A percentile compares a stretch with the other conserved stretches of the same genome.
Conservation (phyloP, 2,888 invertebrate genomes). For the Phytoseiulus persimilis region DNA sequence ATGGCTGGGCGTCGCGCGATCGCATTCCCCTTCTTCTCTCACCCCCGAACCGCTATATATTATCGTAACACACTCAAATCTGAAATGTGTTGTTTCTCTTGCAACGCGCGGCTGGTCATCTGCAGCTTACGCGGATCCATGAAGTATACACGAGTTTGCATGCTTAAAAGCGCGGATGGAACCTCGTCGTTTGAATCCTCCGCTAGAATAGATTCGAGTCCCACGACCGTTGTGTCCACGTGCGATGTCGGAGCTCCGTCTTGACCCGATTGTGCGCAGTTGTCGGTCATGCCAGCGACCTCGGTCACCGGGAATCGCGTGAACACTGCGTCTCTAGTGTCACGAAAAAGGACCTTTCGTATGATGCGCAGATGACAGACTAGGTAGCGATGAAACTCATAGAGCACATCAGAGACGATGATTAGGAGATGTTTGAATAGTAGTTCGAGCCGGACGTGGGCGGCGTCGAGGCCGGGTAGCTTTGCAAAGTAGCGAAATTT, state of each 20-base stretch:
- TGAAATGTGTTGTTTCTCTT: neutral
- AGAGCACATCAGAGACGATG: neutral
- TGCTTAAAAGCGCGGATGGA: neutral
- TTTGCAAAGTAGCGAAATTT: conserved; percentile 31
- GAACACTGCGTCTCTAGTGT: neutral
- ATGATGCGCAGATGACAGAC: neutral
- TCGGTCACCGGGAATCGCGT: neutral
- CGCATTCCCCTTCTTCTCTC: no score
- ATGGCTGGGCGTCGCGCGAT: no score
- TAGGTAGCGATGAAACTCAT: neutral
- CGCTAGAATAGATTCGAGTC: neutral
- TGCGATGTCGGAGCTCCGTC: neutral
- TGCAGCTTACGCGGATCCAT: neutral
- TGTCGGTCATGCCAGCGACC: neutral
- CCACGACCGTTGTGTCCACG: neutral
- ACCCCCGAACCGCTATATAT: neutral
- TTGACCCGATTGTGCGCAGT: neutral
- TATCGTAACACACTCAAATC: neutral
- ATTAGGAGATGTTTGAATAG: conserved; percentile 32
- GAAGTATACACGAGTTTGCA: neutral
- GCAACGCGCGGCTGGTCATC: neutral
- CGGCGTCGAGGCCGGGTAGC: conserved; percentile 18
- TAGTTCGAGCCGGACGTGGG: conserved; percentile 25
- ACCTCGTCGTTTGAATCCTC: neutral
- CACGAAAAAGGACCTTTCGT: neutral